Conservation (phyloP, 2,797 vertebrate genomes). For the Telmatherina bonti region DNA sequence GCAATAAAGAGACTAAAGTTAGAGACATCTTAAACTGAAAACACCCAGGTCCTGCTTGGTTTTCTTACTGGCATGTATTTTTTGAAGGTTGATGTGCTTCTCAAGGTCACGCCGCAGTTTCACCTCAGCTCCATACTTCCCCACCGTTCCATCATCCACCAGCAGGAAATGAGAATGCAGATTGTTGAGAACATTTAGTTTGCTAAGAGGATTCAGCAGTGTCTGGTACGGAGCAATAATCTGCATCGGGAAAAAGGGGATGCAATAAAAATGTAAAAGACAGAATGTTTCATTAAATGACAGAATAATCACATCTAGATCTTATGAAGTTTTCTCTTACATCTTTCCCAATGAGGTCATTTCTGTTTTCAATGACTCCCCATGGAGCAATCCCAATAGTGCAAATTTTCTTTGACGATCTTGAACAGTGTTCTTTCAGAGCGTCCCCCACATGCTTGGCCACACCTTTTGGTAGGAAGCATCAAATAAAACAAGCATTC, state of each 20-base stretch:
- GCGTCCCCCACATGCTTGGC: slow-evolving; percentile 98
- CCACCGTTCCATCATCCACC: slow-evolving; percentile 98
- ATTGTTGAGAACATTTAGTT: slow-evolving; percentile 97
- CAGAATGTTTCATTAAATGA: not conserved
- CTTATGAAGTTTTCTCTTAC: slow-evolving; percentile 81
- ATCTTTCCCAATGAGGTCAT: slow-evolving; percentile 97
- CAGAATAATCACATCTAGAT: not conserved
- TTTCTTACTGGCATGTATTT: slow-evolving; percentile 95
- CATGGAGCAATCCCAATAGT: slow-evolving; percentile 97
- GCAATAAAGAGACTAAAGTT: too few relatives aligned
- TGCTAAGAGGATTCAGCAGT: slow-evolving; percentile 96
- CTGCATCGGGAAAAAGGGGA: slow-evolving; percentile 70
- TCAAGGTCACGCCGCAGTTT: slow-evolving; percentile 93
- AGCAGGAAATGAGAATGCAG: slow-evolving; percentile 98
- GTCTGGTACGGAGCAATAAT: slow-evolving; percentile 97
- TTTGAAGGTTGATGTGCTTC: slow-evolving; percentile 97
- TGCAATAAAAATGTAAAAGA: accelerated
- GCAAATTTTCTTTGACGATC: slow-evolving; percentile 98
- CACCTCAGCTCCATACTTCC: slow-evolving; percentile 96
- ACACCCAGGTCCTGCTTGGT: not conserved
- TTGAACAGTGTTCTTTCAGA: slow-evolving; percentile 94
- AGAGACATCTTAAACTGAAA: too few relatives aligned
- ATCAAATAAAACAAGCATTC: slow-evolving; percentile 4
- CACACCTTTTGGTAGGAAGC: slow-evolving; percentile 81
- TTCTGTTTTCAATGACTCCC: slow-evolving; percentile 99